Conservation (phyloP, 1,140 invertebrate species). For the Sinonovacula constricta region DNA sequence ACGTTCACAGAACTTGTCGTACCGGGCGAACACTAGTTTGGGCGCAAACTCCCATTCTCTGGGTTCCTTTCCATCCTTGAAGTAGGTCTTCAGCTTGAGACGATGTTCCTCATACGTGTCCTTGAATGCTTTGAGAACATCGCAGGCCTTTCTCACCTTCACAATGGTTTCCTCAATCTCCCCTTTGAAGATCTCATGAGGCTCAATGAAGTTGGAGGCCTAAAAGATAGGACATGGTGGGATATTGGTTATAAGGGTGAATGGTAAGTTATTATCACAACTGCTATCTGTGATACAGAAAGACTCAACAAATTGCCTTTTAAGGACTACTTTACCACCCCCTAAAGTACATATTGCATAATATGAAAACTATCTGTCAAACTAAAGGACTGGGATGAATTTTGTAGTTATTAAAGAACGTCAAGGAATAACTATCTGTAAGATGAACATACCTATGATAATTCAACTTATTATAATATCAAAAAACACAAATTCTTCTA, state of each 20-base stretch:
- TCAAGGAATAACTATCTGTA: too few species aligned
- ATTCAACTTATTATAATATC: too few species aligned
- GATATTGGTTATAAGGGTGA: background rate
- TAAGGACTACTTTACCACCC: background rate
- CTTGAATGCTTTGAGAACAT: constrained; percentile 86
- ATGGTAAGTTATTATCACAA: background rate
- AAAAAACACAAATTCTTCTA: too few species aligned
- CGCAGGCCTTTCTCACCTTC: constrained; percentile 92
- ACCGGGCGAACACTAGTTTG: constrained; percentile 90
- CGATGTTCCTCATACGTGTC: constrained; percentile 84
- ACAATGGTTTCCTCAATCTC: constrained; percentile 83
- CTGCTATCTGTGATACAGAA: background rate
- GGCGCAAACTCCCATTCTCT: constrained; percentile 93
- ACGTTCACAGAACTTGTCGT: constrained; percentile 90
- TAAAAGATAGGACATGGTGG: constrained; percentile 73
- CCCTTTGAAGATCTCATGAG: constrained; percentile 88
- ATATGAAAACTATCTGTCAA: too few species aligned
- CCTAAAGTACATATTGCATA: too few species aligned
- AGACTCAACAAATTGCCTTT: background rate
- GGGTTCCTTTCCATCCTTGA: constrained; percentile 82
- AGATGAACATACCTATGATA: too few species aligned
- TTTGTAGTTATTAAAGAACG: too few species aligned
- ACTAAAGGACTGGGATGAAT: too few species aligned
- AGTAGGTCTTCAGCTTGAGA: constrained; percentile 84
- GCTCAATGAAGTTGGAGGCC: constrained; percentile 91